phyloP scores from a whole-genome alignment of 1,140 invertebrate species.

The Zaprionus camerounensis region DNA sequence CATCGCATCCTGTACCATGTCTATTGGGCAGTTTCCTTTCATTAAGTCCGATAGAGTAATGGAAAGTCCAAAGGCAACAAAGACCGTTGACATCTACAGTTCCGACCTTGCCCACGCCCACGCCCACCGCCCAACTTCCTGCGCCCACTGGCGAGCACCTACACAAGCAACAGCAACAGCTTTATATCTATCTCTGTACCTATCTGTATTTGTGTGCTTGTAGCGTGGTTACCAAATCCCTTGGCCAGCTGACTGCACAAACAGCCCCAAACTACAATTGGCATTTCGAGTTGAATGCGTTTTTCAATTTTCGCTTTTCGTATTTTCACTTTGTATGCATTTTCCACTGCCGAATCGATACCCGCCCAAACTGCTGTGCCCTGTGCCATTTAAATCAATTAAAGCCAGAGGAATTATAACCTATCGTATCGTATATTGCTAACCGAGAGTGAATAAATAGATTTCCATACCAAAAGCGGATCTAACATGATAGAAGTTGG shows the following conservation, averaged over 20 bases:
- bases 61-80: slow-evolving; percentile 27
- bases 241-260: slow-evolving; percentile 6
- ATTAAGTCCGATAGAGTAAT: slow-evolving; percentile 17
- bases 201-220: not conserved
- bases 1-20: not conserved
- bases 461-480: not conserved
- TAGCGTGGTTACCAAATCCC: not conserved
- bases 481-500: not conserved
- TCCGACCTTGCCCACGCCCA: slow-evolving; percentile 9
- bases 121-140: too few species aligned
- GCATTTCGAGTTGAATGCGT: slow-evolving; percentile 33
- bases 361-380: not conserved
- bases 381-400: slow-evolving; percentile 1
- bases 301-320: slow-evolving; percentile 26
- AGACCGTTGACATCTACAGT: slow-evolving; percentile 31
- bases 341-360: slow-evolving; percentile 36
- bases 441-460: not conserved
- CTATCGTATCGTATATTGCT: not conserved
- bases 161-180: not conserved
- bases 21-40: slow-evolving; percentile 12
- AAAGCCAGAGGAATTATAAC: not conserved
- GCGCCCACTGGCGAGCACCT: not conserved
- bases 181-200: not conserved
- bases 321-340: slow-evolving; percentile 3
- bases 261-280: slow-evolving; percentile 27